These are phyloP conservation scores for Forbesichthys agassizii DNA, from an alignment of 2,113 vertebrate species.

Conservation along the genomic window DNA sequence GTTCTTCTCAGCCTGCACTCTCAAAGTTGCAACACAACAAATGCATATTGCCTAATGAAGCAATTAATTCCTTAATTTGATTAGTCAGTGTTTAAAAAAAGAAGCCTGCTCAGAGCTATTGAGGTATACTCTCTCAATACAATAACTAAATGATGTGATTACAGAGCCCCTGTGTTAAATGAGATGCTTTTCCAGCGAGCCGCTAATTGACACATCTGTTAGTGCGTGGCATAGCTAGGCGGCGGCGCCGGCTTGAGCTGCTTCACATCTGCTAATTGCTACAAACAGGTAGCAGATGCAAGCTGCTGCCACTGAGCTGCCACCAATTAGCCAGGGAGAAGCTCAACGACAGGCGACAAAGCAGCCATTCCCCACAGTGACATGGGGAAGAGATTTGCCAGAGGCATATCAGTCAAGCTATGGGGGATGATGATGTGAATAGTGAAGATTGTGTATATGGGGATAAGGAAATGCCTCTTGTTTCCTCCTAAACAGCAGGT, in stretches of 20 bases:
- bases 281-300: conserved; percentile 85
- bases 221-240: conserved; percentile 78
- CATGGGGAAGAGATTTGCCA: conserved; percentile 31
- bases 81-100: too few relatives aligned
- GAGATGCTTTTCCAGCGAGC: conserved; percentile 86
- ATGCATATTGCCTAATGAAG: too few relatives aligned
- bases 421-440: conserved; percentile 31
- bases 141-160: conserved; percentile 78
- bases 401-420: conserved; percentile 45
- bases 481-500: conserved; percentile 11
- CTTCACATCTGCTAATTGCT: conserved; percentile 81
- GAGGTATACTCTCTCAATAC: conserved; percentile 40
- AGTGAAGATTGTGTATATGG: conserved; percentile 17
- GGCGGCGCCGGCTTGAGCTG: conserved; percentile 73
- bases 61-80: too few relatives aligned
- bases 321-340: conserved; percentile 71
- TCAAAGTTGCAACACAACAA: too few relatives aligned
- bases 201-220: conserved; percentile 89
- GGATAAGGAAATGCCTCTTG: conserved; percentile 30
- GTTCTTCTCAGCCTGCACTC: too few relatives aligned
- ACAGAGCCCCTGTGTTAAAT: conserved; percentile 83
- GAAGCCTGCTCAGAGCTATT: conserved; percentile 31
- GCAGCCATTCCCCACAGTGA: conserved; percentile 27
- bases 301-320: conserved; percentile 57
- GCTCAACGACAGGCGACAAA: conserved; percentile 58